phyloP scores from a whole-genome alignment of 1,140 invertebrate genomes.

The Latrodectus geometricus region DNA sequence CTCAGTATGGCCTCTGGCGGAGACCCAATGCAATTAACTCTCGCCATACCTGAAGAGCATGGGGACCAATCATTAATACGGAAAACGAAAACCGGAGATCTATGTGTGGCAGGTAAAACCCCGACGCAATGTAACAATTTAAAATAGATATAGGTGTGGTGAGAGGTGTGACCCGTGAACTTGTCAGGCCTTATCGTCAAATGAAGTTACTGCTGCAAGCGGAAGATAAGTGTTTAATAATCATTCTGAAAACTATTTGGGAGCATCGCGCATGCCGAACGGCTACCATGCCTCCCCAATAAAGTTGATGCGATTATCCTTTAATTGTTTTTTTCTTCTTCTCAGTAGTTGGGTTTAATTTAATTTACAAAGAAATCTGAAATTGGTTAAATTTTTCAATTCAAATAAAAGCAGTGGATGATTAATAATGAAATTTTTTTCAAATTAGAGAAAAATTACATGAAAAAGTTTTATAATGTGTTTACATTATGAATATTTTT shows the following conservation, averaged over 20 bases:
- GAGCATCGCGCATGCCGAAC: neutral
- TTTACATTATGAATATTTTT: too few species aligned
- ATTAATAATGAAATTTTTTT: too few species aligned
- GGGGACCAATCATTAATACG: conserved; percentile 29
- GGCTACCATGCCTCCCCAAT: conserved; percentile 7
- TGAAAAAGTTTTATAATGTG: too few species aligned
- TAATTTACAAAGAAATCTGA: neutral
- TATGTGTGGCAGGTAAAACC: neutral
- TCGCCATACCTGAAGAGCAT: conserved; percentile 7
- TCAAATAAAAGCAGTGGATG: too few species aligned
- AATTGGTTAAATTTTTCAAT: neutral
- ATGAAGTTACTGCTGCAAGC: conserved; percentile 3
- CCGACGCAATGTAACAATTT: conserved; percentile 30
- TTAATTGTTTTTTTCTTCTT: conserved; percentile 13
- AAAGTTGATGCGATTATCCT: conserved; percentile 4
- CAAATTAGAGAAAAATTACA: too few species aligned
- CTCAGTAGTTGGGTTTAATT: neutral
- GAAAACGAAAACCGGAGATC: conserved; percentile 30
- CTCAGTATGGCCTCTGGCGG: conserved; percentile 20
- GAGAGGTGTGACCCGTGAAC: conserved; percentile 33
- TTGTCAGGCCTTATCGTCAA: conserved; percentile 33
- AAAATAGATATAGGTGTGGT: conserved; percentile 34
- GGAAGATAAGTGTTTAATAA: neutral
- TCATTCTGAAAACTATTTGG: conserved; percentile 3
- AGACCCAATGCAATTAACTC: conserved; percentile 51